Evolutionary conservation across 2,113 vertebrate species (phyloP).

Genomic region (Tachysurus fulvidraco): DNA sequence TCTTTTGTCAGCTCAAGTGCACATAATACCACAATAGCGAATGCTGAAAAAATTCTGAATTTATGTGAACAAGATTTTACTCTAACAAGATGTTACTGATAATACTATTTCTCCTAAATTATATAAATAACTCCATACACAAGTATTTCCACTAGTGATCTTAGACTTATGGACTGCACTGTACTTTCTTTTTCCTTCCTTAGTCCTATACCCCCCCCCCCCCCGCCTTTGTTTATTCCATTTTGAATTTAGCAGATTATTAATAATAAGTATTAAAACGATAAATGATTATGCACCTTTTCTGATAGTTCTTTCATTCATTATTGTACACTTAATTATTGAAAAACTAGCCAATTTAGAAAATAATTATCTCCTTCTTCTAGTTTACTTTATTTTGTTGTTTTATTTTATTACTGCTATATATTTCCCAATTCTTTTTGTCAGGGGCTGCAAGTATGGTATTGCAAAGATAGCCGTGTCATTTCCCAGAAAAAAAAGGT

Average conservation of each 20-base stretch:
- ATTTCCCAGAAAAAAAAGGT: neutral
- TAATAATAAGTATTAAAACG: neutral
- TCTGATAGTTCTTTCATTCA: neutral
- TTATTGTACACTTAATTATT: neutral
- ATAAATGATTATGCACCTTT: neutral
- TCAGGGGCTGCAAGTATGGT: neutral
- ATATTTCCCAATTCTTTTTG: neutral
- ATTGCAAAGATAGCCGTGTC: neutral
- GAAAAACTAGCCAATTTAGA: neutral
- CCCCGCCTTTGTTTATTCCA: neutral
- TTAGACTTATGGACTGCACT: neutral
- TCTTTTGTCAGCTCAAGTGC: neutral
- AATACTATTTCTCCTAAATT: neutral
- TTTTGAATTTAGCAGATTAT: neutral
- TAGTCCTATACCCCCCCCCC: neutral
- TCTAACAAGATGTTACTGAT: neutral
- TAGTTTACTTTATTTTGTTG: neutral
- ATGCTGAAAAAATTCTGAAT: neutral
- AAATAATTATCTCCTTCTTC: neutral
- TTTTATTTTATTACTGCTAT: neutral
- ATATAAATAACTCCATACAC: neutral
- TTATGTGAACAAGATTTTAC: neutral
- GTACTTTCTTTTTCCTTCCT: neutral
- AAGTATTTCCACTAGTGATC: neutral
- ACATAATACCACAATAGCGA: neutral